Evolutionary conservation across 23 tunicate species (phyloP), one percentile per base, ranked within the genome.

Genomic region (Botrylloides violaceus): DNA sequence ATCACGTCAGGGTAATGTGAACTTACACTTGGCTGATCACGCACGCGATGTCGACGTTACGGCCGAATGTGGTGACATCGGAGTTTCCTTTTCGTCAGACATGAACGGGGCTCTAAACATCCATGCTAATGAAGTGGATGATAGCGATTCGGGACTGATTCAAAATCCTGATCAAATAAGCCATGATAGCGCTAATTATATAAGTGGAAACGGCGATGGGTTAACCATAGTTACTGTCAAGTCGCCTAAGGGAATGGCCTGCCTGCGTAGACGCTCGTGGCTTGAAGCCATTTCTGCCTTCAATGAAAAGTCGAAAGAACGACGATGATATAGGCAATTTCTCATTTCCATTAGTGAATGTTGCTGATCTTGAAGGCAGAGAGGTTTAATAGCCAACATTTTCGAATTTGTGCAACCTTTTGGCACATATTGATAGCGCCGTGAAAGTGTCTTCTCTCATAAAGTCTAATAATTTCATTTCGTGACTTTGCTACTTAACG

Each of bases 1-100:
- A 29, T 49, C 85, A 12, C 70, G 58, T 23, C 15, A 22, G 3
- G 82, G 82, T 3, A 50, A 53, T 31, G 57, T 77, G 7, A 32
- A 77, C 28, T 25, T 66, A 3, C 61, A 66, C 31, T 28, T 63
- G 35, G 20, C 70, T 4, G 70, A 63, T 63, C 26, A 31, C 26
- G 35, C 33, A 3, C 4, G 29, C 32, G 32, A 21, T 3, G 36
- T 33, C 19, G 70, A 63, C 9, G 29, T 63, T 31, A 21, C 29
- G 32, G 20, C 70, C 7, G 33, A 63, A 22, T 25, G 34, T 19
- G 70, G 70, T 31, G 35, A 43, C 53, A 15, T 43, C 15, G 53
- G 15, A 43, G 9, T 43, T 9, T 43, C 53, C 12, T 43, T 7
- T 43, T 43, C 53, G 15, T 15, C 53, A 9, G 53, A 15, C 53